phyloP scores from a whole-genome alignment of 2,797 vertebrate species.

The Diplodus sargus region DNA sequence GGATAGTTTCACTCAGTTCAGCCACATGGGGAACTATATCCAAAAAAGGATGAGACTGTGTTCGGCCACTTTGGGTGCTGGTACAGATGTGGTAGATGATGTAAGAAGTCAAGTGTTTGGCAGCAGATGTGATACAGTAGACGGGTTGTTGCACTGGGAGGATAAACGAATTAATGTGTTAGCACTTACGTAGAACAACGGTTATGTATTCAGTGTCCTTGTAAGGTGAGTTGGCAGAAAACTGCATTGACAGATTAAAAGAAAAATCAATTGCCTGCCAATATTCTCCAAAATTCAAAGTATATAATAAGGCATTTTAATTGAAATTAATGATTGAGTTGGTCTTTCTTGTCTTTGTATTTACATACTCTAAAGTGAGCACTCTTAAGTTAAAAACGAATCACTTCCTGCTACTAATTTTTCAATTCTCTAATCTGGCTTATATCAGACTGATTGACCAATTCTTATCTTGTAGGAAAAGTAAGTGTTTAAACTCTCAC shows the following conservation, averaged over 20 bases:
- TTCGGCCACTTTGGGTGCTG: conserved; percentile 38
- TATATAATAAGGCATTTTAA: accelerated
- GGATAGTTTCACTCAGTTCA: conserved; percentile 57
- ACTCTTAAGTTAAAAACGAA: not conserved
- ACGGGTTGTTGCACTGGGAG: not conserved
- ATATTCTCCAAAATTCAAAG: not conserved
- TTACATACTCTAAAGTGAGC: not conserved
- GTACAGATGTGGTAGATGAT: conserved; percentile 48
- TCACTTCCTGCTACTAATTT: not conserved
- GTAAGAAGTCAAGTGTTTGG: conserved; percentile 33
- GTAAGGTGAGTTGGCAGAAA: not conserved
- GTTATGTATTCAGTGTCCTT: not conserved
- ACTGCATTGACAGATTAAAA: not conserved
- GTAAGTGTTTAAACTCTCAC: too few relatives aligned
- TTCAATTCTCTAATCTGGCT: not conserved
- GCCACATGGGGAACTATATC: conserved; percentile 52
- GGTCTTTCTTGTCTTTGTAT: not conserved
- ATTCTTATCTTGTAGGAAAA: not conserved
- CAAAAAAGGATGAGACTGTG: conserved; percentile 67
- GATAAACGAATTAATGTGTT: not conserved
- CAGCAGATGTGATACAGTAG: not conserved
- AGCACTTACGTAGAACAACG: not conserved
- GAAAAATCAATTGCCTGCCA: not conserved
- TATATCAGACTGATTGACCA: not conserved
- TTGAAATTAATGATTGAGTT: not conserved